These are phyloP conservation scores for Nasonovia ribisnigri DNA, from an alignment of 2,888 invertebrate genomes.

Conservation along the genomic window DNA sequence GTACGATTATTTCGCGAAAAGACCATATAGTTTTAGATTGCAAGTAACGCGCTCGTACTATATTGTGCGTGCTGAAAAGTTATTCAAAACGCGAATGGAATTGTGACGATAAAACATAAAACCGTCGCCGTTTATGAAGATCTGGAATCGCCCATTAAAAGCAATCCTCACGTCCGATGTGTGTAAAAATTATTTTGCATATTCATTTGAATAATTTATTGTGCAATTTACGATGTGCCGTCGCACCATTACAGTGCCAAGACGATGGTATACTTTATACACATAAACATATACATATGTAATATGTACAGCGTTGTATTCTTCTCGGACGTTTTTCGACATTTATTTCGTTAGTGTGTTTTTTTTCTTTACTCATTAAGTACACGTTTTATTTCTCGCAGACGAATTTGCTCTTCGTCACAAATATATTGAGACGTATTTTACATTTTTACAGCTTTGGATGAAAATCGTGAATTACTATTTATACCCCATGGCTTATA, in stretches of 20 bases:
- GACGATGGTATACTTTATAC: background rate
- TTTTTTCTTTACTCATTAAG: background rate
- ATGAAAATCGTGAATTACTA: background rate
- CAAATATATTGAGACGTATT: background rate
- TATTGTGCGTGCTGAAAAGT: background rate
- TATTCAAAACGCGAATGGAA: background rate
- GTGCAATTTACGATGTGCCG: background rate
- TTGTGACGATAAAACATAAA: background rate
- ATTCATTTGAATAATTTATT: constrained; percentile 29
- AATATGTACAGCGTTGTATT: background rate
- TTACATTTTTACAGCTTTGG: background rate
- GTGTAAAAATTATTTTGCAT: constrained; percentile 29
- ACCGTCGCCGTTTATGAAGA: background rate
- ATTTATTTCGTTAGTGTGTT: background rate
- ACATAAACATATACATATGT: background rate
- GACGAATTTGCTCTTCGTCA: background rate
- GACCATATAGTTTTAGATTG: background rate
- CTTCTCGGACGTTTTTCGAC: background rate
- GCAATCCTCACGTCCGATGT: background rate
- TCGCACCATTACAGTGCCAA: background rate
- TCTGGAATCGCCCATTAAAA: constrained; percentile 8
- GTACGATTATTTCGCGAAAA: background rate
- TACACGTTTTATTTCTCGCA: background rate
- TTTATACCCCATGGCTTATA: background rate
- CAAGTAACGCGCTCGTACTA: background rate